Evolutionary conservation across 2,797 vertebrate genomes (phyloP).

Genomic region (Lutjanus campechanus): DNA sequence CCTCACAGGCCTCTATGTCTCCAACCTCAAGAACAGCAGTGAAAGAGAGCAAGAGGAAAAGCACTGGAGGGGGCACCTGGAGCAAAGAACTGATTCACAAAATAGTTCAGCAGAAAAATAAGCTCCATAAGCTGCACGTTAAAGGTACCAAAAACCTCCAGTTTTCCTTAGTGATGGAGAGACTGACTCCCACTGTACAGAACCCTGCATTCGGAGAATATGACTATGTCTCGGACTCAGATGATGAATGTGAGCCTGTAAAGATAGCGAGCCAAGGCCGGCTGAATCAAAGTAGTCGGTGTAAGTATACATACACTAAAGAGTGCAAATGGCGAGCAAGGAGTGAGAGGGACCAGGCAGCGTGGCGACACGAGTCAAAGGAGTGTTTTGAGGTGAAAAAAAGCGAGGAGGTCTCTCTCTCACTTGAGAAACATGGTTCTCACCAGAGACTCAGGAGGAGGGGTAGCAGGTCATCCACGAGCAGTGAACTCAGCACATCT

Average conservation of each 20-base stretch:
- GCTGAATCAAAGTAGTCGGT: conserved; percentile 82
- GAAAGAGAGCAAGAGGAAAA: conserved; percentile 89
- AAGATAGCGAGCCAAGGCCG: conserved; percentile 87
- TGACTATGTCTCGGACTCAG: conserved; percentile 92
- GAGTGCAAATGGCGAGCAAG: conserved; percentile 85
- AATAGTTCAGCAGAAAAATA: conserved; percentile 98
- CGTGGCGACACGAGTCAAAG: conserved; percentile 85
- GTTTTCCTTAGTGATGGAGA: conserved; percentile 83
- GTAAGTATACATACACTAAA: conserved; percentile 87
- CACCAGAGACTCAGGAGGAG: conserved; percentile 79
- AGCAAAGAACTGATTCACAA: conserved; percentile 99
- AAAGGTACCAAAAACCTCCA: conserved; percentile 88
- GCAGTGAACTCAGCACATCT: conserved; percentile 87
- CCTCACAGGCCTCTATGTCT: conserved; percentile 71
- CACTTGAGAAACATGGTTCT: conserved; percentile 74
- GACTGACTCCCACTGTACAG: conserved; percentile 77
- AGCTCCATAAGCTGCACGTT: conserved; percentile 89
- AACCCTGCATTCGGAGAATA: conserved; percentile 87
- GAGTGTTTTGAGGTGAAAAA: conserved; percentile 85
- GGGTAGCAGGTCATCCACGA: conserved; percentile 86
- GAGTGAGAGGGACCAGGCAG: conserved; percentile 86
- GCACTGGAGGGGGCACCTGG: conserved; percentile 90
- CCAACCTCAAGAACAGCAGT: conserved; percentile 77
- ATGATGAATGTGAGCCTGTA: conserved; percentile 88
- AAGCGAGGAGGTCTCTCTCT: conserved; percentile 80